A percentile compares a stretch with the other conserved stretches of the same genome.
Evolutionary conservation across 2,113 vertebrate genomes (phyloP).

Genomic region (Nothoprocta pentlandii): DNA sequence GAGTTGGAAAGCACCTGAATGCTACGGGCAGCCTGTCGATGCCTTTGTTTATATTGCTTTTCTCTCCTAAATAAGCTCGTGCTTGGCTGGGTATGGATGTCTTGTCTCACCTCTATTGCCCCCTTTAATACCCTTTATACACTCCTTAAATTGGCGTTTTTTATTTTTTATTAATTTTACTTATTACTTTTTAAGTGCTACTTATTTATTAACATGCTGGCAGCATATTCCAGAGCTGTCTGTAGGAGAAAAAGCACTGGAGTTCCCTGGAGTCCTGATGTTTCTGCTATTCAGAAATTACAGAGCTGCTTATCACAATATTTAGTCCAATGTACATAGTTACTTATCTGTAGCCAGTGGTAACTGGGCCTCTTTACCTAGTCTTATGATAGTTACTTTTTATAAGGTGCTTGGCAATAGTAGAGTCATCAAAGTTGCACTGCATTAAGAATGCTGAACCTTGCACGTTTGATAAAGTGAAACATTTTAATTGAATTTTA

Average conservation of each 20-base stretch:
- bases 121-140: neutral
- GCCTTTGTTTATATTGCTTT: slow-evolving; percentile 71
- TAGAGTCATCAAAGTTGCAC: neutral
- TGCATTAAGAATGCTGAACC: neutral
- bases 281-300: slow-evolving; percentile 7
- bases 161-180: slow-evolving; percentile 48
- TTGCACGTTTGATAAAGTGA: neutral
- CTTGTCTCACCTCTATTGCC: neutral
- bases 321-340: neutral
- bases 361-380: neutral
- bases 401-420: neutral
- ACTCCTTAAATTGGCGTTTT: slow-evolving; percentile 46
- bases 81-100: slow-evolving; percentile 39
- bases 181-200: neutral
- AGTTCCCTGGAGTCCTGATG: neutral
- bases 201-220: slow-evolving; percentile 79
- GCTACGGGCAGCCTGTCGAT: neutral
- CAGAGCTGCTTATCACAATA: neutral
- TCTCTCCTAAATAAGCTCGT: slow-evolving; percentile 35
- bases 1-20: slow-evolving; percentile 49
- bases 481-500: neutral
- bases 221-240: slow-evolving; percentile 78
- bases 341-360: neutral
- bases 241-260: slow-evolving; percentile 39
- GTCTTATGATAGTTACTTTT: neutral